These are phyloP conservation scores for Heterohyrax brucei DNA, from an alignment of 2,797 vertebrate species.

Conservation along the genomic window DNA sequence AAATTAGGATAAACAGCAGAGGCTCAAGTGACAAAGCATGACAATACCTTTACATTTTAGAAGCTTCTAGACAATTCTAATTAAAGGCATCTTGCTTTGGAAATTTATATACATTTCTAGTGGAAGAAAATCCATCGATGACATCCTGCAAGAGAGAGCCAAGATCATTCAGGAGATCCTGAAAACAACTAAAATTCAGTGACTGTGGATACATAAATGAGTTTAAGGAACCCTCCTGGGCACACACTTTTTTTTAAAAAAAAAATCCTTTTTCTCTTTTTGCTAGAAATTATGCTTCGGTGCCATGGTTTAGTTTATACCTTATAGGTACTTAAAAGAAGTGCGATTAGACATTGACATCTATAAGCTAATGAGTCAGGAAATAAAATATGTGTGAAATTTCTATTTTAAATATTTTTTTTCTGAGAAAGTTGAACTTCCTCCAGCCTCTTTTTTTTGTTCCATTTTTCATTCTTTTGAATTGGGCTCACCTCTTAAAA, in stretches of 20 bases:
- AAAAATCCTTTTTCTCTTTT: not conserved
- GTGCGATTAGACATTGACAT: not conserved
- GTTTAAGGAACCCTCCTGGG: not conserved
- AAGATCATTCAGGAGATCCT: not conserved
- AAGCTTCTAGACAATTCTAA: not conserved
- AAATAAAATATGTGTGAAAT: not conserved
- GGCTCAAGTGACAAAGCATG: not conserved
- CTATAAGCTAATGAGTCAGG: not conserved
- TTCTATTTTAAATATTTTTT: slow-evolving; percentile 36
- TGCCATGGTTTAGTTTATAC: not conserved
- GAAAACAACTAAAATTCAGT: not conserved
- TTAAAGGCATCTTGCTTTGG: not conserved
- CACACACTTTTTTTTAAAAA: not conserved
- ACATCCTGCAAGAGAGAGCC: not conserved
- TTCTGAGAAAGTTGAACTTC: not conserved
- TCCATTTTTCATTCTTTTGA: not conserved
- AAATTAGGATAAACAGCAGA: not conserved
- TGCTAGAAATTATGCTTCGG: not conserved
- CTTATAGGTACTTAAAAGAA: not conserved
- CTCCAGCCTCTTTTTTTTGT: not conserved
- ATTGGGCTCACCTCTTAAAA: not conserved
- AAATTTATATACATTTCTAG: not conserved
- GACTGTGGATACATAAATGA: not conserved
- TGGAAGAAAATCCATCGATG: not conserved
- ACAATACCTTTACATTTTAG: not conserved